Conservation (phyloP, 2,888 invertebrate species). For the Entomobrya multifasciata region DNA sequence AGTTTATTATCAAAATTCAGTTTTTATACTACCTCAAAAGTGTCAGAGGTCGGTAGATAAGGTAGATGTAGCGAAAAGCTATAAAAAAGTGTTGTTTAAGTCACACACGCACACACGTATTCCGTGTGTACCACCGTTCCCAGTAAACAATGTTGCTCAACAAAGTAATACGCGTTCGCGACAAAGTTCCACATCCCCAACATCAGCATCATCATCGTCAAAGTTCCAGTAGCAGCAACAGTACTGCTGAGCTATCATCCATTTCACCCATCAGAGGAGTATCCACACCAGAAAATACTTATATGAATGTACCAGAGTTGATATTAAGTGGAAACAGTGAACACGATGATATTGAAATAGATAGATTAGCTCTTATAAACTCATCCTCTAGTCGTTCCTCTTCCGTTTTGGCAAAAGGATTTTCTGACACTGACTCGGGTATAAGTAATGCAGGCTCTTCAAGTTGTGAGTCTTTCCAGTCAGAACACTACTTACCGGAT, state of each 20-base stretch:
- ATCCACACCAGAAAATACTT: slow-evolving; percentile 56
- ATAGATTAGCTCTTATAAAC: slow-evolving; percentile 63
- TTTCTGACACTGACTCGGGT: slow-evolving; percentile 76
- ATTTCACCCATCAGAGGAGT: slow-evolving; percentile 14
- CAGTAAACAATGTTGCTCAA: slow-evolving; percentile 67
- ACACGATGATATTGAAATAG: slow-evolving; percentile 70
- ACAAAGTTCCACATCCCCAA: slow-evolving; percentile 28
- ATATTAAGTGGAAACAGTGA: slow-evolving; percentile 54
- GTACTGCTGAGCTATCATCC: slow-evolving; percentile 48
- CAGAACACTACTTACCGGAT: slow-evolving; percentile 74
- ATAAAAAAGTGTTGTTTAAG: no score
- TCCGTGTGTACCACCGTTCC: not conserved
- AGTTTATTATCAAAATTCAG: not conserved
- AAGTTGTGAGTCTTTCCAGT: slow-evolving; percentile 74
- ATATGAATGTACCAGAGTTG: slow-evolving; percentile 67
- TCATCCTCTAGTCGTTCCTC: slow-evolving; percentile 65
- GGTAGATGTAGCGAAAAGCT: no score
- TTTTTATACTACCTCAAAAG: not conserved
- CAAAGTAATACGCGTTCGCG: slow-evolving; percentile 64
- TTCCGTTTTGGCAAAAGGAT: slow-evolving; percentile 66
- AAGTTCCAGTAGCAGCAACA: slow-evolving; percentile 39
- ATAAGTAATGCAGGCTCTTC: slow-evolving; percentile 76
- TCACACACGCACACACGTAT: not conserved
- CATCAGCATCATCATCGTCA: slow-evolving; percentile 27
- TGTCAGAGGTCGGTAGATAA: no score